Evolutionary conservation across 2,888 invertebrate genomes (phyloP).

Genomic region (Eupithecia subfuscata): DNA sequence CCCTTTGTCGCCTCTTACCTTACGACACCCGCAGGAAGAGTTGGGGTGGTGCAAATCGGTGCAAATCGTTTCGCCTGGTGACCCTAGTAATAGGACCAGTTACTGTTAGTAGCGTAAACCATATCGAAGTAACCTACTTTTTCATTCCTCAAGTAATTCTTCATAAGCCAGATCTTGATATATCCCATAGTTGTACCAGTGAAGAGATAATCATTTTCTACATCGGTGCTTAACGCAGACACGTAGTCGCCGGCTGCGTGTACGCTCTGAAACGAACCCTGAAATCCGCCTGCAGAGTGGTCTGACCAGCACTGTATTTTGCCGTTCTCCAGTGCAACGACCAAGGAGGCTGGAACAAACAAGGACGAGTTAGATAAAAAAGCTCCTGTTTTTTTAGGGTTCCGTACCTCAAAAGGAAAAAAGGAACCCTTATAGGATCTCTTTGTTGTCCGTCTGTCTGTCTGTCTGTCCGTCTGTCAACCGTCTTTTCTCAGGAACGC

Average conservation of each 20-base stretch:
- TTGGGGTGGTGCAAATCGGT: no score
- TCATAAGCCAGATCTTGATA: slow-evolving; percentile 91
- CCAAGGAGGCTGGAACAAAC: slow-evolving; percentile 84
- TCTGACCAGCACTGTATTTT: slow-evolving; percentile 92
- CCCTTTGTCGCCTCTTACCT: no score
- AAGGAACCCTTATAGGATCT: no score
- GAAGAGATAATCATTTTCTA: slow-evolving; percentile 88
- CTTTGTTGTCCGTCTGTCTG: no score
- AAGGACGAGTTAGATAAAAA: not conserved
- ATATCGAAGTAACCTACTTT: slow-evolving; percentile 52
- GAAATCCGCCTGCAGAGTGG: slow-evolving; percentile 88
- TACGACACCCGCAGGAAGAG: no score
- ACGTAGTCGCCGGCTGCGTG: slow-evolving; percentile 87
- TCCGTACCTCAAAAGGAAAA: no score
- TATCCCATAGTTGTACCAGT: slow-evolving; percentile 90
- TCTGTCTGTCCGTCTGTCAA: no score
- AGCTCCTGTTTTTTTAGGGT: no score
- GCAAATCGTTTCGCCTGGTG: not conserved
- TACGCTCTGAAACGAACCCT: slow-evolving; percentile 87
- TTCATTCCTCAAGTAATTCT: slow-evolving; percentile 84
- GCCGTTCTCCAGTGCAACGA: slow-evolving; percentile 90
- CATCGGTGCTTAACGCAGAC: slow-evolving; percentile 88
- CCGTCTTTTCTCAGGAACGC: no score
- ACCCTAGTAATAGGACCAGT: not conserved
- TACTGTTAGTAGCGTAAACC: not conserved